Base-by-base conservation (phyloP, 2,113 vertebrate species). In the Lasiurus borealis region DNA sequence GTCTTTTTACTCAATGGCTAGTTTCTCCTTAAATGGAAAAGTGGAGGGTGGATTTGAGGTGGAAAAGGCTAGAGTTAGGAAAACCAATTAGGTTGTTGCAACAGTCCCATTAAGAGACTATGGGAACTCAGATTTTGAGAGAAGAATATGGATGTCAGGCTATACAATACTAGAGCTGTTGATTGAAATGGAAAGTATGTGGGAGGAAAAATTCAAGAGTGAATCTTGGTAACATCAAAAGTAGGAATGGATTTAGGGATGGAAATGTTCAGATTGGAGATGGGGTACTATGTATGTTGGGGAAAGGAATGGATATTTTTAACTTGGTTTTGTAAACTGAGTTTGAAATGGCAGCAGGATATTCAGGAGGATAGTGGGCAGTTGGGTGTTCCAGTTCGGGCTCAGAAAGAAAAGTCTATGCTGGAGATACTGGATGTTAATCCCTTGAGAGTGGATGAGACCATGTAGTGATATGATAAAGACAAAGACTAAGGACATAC, bases 1-100 rank as follows among this genome's bases (percentile, higher is more conserved):
- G 14, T 23, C 19, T 13, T 82, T 76, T 78, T 57, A 64, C 34
- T 46, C 27, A 19, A 31, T 88, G 27, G 15, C 23, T 64, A 27
- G 1, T 64, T 75, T 50, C 36, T 80, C 57, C 62, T 84, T 85
- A 85, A 80, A 91, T 88, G 50, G 50, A 91, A 57, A 93, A 88
- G 5, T 64, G 18, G 48, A n/a, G 27, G 40, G 13, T 76, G 59
- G 34, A 31, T 36, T 86, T 73, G 64, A 86, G 52, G 25, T 73
- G 27, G 71, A 21, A 86, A 83, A 59, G 71, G 3, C 46, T 68
- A 15, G 34, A n/a, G 8, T 34, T 15, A 31, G 31, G 21, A 82
- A 90, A 31, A 48, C 1, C 21, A 59, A 44, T 64, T 75, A 16
- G 54, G 19, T 59, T 59, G 21, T 23, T 59, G 57, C 57, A 59